Base-by-base conservation (phyloP, 2,797 vertebrate species). In the Toxotes lorentzi region DNA sequence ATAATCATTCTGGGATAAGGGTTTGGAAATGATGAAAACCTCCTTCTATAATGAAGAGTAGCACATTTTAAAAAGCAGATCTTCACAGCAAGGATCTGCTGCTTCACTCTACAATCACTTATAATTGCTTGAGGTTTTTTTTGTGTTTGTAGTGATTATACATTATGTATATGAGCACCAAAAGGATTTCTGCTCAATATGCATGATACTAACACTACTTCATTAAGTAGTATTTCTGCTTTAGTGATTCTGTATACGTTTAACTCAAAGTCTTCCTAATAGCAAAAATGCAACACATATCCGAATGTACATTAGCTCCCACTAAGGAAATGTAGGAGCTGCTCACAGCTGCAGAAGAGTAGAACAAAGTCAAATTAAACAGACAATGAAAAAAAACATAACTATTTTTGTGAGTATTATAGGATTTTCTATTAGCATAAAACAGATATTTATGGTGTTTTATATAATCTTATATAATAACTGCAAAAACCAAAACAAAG, bases 1-100 rank as follows among this genome's bases (percentile, higher is more conserved):
- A 65, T 66, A 78, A 86, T 84, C 59, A 48, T 17, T 65, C 23
- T 3, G 17, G 62, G 70, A 81, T 57, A 43, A 67, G 51, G 11
- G 21, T 53, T 73, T 58, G 38, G 17, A 66, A 24, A 45, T 34
- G 34, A 53, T 32, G 17, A 54, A 61, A 66, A 47, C 21, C 34
- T 67, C 47, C 7, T 60, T 19, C 73, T 53, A 19, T 24, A 7
- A 32, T 21, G 21, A 69, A 23, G 13, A 19, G 54, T 3, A 4
- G 35, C 9, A 5, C 0, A 13, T 47, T 48, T 47, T 32, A 40
- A 69, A 51, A 48, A 34, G 27, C 23, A 23, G 8, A 47, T 61
- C 34, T 48, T 41, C 23, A 23, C 35, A 60, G 30, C 3, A 2
- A 66, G 30, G 51, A 50, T 65, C 32, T 48, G 34, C 23, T 62